Evolutionary conservation across 2,113 vertebrate species (phyloP), one percentile per base, ranked within the genome.

Genomic region (Charadrius vociferus): DNA sequence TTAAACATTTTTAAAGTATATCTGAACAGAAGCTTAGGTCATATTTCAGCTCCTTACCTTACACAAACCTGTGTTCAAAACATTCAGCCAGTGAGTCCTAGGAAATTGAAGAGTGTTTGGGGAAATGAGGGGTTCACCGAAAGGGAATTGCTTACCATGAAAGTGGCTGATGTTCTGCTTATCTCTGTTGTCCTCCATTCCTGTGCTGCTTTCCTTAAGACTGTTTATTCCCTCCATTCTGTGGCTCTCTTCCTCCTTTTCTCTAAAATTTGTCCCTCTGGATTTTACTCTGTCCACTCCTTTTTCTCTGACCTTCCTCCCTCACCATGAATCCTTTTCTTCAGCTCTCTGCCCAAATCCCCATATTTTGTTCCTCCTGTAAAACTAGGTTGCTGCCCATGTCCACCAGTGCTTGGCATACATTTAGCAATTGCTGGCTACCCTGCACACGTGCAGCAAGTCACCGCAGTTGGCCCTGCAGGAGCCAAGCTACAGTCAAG

Each of bases 1-100:
- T 90, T 90, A 86, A 93, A 83, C 5, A 67, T 79, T 78, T 92
- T 74, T n/a, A 37, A 83, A 91, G 61, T 65, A 32, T 36, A 93
- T 45, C 68, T 89, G 75, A 93, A 79, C 29, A 86, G 53, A 86
- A 71, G 36, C 21, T 86, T 86, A 65, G 36, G 77, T 86, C 70
- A 49, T 43, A 34, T 81, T 95, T 93, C 72, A 84, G 34, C 47
- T 85, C 37, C 3, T 8, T 43, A 78, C 30, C 21, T 72, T 80
- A 84, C 45, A 85, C 16, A 83, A 95, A 55, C 7, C 6, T 49
- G 0, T 26, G 36, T 83, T 83, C 52, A 89, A 95, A 93, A 53
- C 37, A 74, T 26, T 80, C 66, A 90, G 15, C 4, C 39, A 65
- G n/a, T 0, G 0, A 81, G 43, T 63, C 27, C 34, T 67, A 72